Evolutionary conservation across 2,113 vertebrate genomes (phyloP).

Genomic region (Thermophis baileyi): DNA sequence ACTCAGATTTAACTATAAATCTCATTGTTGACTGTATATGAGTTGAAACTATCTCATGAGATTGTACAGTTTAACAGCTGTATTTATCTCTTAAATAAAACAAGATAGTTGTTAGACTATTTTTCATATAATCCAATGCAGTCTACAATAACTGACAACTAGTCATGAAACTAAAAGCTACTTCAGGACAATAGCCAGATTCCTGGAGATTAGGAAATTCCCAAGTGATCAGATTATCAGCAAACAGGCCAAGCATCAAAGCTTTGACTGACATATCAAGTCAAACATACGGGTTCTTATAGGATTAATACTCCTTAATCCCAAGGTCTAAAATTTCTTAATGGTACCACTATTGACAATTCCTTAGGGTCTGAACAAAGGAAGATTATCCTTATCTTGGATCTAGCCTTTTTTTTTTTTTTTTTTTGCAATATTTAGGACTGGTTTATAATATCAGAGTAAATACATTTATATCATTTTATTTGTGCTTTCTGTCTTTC

Average conservation of each 20-base stretch:
- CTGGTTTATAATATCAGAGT: neutral
- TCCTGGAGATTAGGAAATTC: neutral
- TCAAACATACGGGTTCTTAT: neutral
- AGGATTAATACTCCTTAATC: neutral
- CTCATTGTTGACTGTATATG: neutral
- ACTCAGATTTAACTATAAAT: neutral
- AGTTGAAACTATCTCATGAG: neutral
- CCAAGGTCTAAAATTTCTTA: neutral
- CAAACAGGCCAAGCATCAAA: neutral
- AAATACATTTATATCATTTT: neutral
- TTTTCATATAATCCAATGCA: neutral
- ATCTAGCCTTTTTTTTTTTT: neutral
- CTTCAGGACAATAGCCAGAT: neutral
- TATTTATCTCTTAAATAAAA: neutral
- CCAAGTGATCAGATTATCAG: neutral
- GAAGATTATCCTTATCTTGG: neutral
- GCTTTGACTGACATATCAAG: neutral
- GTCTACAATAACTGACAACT: neutral
- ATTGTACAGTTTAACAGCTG: neutral
- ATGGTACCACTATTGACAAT: neutral
- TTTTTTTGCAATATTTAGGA: neutral
- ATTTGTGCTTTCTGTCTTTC: neutral
- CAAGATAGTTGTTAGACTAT: neutral
- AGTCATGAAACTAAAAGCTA: neutral
- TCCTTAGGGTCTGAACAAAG: neutral